phyloP scores from a whole-genome alignment of 1,140 invertebrate species.

The Bombyx mandarina region DNA sequence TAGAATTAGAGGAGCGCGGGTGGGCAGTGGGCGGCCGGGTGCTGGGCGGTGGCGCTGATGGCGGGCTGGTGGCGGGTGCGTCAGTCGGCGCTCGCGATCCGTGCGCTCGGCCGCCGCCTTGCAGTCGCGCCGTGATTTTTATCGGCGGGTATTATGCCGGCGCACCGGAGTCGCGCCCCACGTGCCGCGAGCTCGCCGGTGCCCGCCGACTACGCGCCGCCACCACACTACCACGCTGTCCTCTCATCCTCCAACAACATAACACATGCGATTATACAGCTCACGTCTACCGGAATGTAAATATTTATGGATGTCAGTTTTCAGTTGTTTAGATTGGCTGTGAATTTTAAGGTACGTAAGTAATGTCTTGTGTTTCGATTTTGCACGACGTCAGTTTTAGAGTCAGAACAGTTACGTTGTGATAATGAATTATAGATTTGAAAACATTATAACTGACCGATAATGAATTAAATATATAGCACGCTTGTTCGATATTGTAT shows the following conservation, averaged over 20 bases:
- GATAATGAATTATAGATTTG: not conserved
- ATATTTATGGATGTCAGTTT: slow-evolving; percentile 70
- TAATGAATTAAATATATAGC: slow-evolving; percentile 35
- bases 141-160: slow-evolving; percentile 50
- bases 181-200: slow-evolving; percentile 41
- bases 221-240: slow-evolving; percentile 22
- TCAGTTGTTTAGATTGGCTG: slow-evolving; percentile 70
- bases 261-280: slow-evolving; percentile 50
- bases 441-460: slow-evolving; percentile 8
- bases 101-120: slow-evolving; percentile 22
- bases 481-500: slow-evolving; percentile 51
- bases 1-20: slow-evolving; percentile 52
- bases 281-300: slow-evolving; percentile 61
- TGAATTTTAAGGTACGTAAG: slow-evolving; percentile 69
- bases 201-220: slow-evolving; percentile 25
- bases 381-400: slow-evolving; percentile 44
- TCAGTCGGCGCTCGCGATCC: slow-evolving; percentile 31
- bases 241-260: slow-evolving; percentile 35
- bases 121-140: slow-evolving; percentile 22
- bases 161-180: slow-evolving; percentile 41
- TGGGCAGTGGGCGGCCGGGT: slow-evolving; percentile 26
- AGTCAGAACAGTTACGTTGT: slow-evolving; percentile 4
- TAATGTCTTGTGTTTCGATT: slow-evolving; percentile 47
- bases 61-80: slow-evolving; percentile 22
- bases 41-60: slow-evolving; percentile 20